Evolutionary conservation across 2,113 vertebrate species (phyloP).

Genomic region (Larimichthys polyactis): DNA sequence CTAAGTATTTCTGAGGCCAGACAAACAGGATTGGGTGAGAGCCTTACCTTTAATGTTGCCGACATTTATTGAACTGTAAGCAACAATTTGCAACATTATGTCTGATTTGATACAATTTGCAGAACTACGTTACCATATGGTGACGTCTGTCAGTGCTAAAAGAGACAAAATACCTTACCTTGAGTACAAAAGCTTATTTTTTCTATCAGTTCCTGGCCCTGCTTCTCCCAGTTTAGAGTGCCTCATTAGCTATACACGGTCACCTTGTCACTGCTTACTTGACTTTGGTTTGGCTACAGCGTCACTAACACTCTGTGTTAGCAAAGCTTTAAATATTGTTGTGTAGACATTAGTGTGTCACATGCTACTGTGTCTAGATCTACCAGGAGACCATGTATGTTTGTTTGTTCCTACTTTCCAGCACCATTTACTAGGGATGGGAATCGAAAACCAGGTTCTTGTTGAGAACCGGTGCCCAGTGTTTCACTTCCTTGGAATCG

Average conservation of each 20-base stretch:
- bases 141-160: not conserved
- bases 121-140: not conserved
- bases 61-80: conserved; percentile 19
- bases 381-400: not conserved
- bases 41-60: not conserved
- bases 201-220: not conserved
- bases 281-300: not conserved
- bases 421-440: no score
- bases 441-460: no score
- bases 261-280: not conserved
- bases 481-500: no score
- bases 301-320: not conserved
- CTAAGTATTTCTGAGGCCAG: conserved; percentile 30
- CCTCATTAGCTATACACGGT: not conserved
- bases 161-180: not conserved
- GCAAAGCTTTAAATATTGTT: not conserved
- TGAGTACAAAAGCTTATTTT: not conserved
- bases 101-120: not conserved
- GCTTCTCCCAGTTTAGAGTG: not conserved
- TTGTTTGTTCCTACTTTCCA: not conserved
- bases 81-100: conserved; percentile 7
- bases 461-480: no score
- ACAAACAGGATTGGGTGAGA: conserved; percentile 11
- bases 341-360: not conserved
- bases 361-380: not conserved